A percentile compares a stretch with the other conserved stretches of the same genome.
Evolutionary conservation across 1,140 invertebrate genomes (phyloP).

Genomic region (Aphelenchoides besseyi): DNA sequence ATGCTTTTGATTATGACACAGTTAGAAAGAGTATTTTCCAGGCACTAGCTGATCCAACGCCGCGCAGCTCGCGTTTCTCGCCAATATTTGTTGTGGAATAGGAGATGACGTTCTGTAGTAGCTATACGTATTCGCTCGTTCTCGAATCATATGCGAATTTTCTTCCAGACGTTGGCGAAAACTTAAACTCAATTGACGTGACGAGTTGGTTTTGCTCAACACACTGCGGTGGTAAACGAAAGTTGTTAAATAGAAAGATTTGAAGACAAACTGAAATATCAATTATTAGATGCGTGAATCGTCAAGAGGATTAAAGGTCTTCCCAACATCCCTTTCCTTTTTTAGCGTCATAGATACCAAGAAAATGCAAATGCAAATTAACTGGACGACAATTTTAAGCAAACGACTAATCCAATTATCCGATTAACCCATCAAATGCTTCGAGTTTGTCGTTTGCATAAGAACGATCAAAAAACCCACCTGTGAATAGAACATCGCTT

Average conservation of each 20-base stretch:
- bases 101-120: slow-evolving; percentile 36
- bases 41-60: slow-evolving; percentile 27
- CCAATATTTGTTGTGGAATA: slow-evolving; percentile 24
- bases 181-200: slow-evolving; percentile 35
- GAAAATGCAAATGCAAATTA: slow-evolving; percentile 13
- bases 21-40: slow-evolving; percentile 28
- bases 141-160: slow-evolving; percentile 32
- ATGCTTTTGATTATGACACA: too few relatives aligned
- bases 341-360: too few relatives aligned
- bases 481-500: slow-evolving; percentile 37
- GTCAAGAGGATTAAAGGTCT: too few relatives aligned
- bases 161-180: slow-evolving; percentile 43
- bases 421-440: background rate
- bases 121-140: slow-evolving; percentile 29
- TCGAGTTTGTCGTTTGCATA: background rate
- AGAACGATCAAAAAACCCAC: slow-evolving; percentile 11
- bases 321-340: too few relatives aligned
- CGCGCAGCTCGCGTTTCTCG: slow-evolving; percentile 29
- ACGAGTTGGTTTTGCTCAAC: slow-evolving; percentile 40
- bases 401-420: background rate
- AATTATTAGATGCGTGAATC: too few relatives aligned
- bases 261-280: slow-evolving; percentile 43
- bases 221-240: slow-evolving; percentile 41
- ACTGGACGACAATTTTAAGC: background rate
- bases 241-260: slow-evolving; percentile 45